These are phyloP conservation scores for Myanophis thanlyinensis DNA, from an alignment of 2,113 vertebrate species.

Conservation along the genomic window DNA sequence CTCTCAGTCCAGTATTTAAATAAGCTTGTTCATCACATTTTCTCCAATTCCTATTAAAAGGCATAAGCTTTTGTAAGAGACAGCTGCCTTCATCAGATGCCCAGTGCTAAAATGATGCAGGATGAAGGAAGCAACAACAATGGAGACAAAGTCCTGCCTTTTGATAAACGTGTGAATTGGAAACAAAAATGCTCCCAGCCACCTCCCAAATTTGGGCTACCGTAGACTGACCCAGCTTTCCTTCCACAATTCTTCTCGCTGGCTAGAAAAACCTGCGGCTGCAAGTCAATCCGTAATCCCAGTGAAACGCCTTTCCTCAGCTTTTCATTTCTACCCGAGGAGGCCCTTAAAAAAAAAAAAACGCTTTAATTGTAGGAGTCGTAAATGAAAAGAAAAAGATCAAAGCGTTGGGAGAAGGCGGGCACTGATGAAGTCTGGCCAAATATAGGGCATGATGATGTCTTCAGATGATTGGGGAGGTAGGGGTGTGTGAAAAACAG, in stretches of 20 bases:
- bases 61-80: background rate
- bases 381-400: slow-evolving; percentile 16
- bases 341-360: slow-evolving; percentile 29
- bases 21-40: background rate
- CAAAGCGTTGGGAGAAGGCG: background rate
- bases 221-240: background rate
- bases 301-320: slow-evolving; percentile 22
- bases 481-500: background rate
- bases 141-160: background rate
- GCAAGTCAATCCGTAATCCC: slow-evolving; percentile 39
- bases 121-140: background rate
- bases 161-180: background rate
- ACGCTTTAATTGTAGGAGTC: slow-evolving; percentile 13
- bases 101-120: background rate
- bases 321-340: slow-evolving; percentile 29
- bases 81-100: too few relatives aligned
- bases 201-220: background rate
- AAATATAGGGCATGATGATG: background rate
- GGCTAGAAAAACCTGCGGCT: slow-evolving; percentile 22
- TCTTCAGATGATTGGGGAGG: background rate
- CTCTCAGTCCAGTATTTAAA: background rate
- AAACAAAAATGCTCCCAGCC: accelerated
- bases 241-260: background rate
- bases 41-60: background rate
- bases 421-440: background rate